phyloP scores from a whole-genome alignment of 2,797 vertebrate species.

The Furcifer pardalis region DNA sequence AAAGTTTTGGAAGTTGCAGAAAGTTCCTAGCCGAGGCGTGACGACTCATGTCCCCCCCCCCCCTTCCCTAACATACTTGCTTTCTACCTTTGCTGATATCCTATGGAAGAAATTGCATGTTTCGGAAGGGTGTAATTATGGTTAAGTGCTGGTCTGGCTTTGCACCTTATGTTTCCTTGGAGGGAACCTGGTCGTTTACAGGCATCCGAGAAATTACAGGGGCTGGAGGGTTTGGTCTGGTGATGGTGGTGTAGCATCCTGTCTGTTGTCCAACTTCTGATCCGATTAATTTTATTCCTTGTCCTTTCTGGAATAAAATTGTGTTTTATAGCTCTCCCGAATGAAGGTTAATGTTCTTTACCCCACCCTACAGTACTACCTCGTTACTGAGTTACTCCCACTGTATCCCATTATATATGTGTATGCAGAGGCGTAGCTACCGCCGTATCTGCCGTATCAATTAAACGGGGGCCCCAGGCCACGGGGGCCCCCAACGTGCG shows the following conservation, averaged over 20 bases:
- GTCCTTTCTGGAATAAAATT: not conserved
- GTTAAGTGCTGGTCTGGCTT: conserved; percentile 36
- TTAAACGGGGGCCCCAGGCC: too few species aligned
- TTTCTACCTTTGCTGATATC: conserved; percentile 50
- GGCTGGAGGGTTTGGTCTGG: not conserved
- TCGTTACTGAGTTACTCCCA: not conserved
- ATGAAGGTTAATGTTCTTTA: too few species aligned
- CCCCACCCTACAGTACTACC: rapidly evolving
- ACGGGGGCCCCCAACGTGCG: too few species aligned
- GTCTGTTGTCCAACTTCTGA: not conserved
- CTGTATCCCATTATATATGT: not conserved
- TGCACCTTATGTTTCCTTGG: not conserved
- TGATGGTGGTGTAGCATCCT: not conserved
- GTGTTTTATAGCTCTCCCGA: too few species aligned
- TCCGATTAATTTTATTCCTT: not conserved
- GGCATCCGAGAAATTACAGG: not conserved
- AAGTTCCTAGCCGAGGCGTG: too few species aligned
- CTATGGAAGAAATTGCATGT: conserved; percentile 43
- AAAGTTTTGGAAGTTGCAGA: too few species aligned
- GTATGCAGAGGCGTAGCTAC: too few species aligned
- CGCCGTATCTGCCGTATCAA: too few species aligned
- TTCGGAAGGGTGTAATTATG: conserved; percentile 57
- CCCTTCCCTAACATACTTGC: conserved; percentile 19
- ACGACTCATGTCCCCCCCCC: not conserved
- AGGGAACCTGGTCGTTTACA: not conserved